Evolutionary conservation across 2,113 vertebrate species (phyloP).

Genomic region (Verasper variegatus): DNA sequence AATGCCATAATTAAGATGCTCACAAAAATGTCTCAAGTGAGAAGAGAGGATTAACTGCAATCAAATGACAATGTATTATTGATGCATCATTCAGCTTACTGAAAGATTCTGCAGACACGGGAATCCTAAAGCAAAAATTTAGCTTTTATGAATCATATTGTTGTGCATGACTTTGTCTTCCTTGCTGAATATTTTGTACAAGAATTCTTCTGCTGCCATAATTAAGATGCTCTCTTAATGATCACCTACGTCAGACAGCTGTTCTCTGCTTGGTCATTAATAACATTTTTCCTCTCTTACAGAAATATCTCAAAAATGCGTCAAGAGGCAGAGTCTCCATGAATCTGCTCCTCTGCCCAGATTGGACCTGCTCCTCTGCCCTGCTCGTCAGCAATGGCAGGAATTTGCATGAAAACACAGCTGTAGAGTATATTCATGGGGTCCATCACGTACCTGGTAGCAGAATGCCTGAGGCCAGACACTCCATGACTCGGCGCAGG

Average conservation of each 20-base stretch:
- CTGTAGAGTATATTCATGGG: neutral
- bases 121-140: no score
- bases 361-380: neutral
- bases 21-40: no score
- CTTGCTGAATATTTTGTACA: no score
- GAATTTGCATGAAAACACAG: neutral
- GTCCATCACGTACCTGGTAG: constrained; percentile 89
- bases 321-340: neutral
- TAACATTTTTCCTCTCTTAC: constrained; percentile 15
- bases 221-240: constrained; percentile 41
- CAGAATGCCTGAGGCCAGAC: constrained; percentile 96
- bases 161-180: no score
- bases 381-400: neutral
- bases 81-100: no score
- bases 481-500: constrained; percentile 97
- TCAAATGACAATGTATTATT: no score
- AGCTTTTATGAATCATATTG: no score
- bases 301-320: constrained; percentile 29
- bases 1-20: no score
- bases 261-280: constrained; percentile 18
- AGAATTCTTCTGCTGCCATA: neutral
- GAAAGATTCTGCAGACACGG: no score
- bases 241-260: constrained; percentile 32
- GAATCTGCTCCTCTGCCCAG: constrained; percentile 11
- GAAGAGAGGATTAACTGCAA: no score